Percentiles rank a stretch among this genome's conserved stretches.
These are phyloP conservation scores for Cydia strobilella DNA, from an alignment of 1,140 invertebrate genomes.

Conservation along the genomic window DNA sequence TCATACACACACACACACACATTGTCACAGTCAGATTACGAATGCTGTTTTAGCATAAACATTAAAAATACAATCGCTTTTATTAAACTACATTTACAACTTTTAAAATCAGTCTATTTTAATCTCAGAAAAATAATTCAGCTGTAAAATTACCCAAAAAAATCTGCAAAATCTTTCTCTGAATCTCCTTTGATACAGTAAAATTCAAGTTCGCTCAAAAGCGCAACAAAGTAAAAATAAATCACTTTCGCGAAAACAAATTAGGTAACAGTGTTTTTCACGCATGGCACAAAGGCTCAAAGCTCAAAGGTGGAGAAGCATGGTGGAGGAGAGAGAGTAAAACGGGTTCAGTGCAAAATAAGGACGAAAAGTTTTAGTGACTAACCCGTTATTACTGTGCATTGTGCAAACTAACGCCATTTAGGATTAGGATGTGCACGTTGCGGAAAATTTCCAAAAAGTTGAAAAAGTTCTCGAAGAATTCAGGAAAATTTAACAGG, in stretches of 20 bases:
- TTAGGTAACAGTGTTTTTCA: constrained; percentile 29
- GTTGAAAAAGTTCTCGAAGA: too few relatives aligned
- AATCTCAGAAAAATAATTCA: neutral
- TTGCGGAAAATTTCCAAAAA: too few relatives aligned
- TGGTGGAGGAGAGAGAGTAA: neutral
- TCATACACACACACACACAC: too few relatives aligned
- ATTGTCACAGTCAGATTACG: too few relatives aligned
- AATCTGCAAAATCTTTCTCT: neutral
- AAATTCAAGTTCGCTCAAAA: constrained; percentile 13
- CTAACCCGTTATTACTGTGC: neutral
- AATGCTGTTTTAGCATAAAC: too few relatives aligned
- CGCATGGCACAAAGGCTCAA: constrained; percentile 29
- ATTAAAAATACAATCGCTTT: too few relatives aligned
- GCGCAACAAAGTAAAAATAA: constrained; percentile 29
- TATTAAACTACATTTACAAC: too few relatives aligned
- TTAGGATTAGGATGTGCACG: too few relatives aligned
- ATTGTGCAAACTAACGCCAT: too few relatives aligned
- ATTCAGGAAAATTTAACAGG: too few relatives aligned
- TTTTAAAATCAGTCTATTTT: neutral
- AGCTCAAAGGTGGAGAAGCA: constrained; percentile 18
- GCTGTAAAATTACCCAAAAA: neutral
- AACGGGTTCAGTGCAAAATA: constrained; percentile 3
- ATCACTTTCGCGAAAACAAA: constrained; percentile 25
- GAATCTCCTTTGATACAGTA: constrained; percentile 9
- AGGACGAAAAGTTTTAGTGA: neutral